Percentiles rank a stretch among this genome's conserved stretches.
Conservation (phyloP, 1,140 invertebrate genomes). For the Panagrolaimus sp. region DNA sequence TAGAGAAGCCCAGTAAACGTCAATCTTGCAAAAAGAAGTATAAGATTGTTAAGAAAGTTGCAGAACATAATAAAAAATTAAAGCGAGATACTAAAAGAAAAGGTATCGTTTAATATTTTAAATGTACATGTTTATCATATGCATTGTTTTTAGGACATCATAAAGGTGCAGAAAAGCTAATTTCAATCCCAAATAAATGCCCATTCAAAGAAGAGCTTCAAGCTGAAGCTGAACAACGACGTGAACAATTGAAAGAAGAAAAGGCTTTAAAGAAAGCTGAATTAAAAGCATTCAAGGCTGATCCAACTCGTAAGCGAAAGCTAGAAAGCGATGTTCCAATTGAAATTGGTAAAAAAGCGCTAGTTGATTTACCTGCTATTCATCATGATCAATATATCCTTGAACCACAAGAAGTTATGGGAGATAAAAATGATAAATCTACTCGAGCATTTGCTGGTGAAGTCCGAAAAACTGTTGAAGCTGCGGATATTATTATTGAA, state of each 20-base stretch:
- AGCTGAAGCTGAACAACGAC: conserved; percentile 57
- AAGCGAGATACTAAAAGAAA: conserved; percentile 55
- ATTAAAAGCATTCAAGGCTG: neutral
- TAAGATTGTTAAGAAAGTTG: conserved; percentile 60
- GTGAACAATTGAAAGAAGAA: conserved; percentile 38
- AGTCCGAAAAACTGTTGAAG: conserved; percentile 54
- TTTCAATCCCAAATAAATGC: conserved; percentile 59
- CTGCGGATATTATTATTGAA: conserved; percentile 54
- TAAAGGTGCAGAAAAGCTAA: conserved; percentile 53
- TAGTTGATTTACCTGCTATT: neutral
- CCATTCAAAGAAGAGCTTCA: conserved; percentile 60
- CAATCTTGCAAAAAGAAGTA: conserved; percentile 49
- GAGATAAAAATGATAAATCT: conserved; percentile 6
- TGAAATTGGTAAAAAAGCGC: neutral
- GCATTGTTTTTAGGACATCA: neutral
- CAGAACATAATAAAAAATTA: conserved; percentile 59
- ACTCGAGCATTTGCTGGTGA: conserved; percentile 41
- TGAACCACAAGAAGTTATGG: neutral
- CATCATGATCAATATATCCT: neutral
- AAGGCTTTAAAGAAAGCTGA: conserved; percentile 28
- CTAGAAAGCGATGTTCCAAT: neutral
- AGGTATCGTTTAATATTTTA: neutral
- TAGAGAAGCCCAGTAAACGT: conserved; percentile 59
- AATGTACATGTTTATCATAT: neutral
- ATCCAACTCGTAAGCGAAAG: neutral